phyloP scores from a whole-genome alignment of 2,797 vertebrate genomes.

The Ctenopoma kingsleyae region DNA sequence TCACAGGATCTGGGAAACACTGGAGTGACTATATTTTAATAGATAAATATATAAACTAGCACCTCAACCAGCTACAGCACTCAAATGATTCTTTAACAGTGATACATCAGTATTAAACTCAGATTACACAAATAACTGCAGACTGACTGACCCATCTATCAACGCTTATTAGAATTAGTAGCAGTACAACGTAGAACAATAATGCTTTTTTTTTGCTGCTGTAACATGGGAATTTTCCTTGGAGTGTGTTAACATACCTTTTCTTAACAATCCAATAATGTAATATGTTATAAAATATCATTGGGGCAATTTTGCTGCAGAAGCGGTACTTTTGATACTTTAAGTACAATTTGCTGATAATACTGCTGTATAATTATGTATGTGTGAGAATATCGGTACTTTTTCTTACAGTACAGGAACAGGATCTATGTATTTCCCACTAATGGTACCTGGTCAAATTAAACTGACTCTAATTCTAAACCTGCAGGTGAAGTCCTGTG shows the following conservation, averaged over 20 bases:
- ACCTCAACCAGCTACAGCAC: background rate
- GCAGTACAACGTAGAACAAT: too few species aligned
- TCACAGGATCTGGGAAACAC: background rate
- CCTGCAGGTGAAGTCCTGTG: background rate
- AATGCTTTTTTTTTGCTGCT: too few species aligned
- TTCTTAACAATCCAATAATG: background rate
- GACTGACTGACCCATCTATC: too few species aligned
- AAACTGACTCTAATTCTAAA: constrained; percentile 8
- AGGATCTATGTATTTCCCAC: background rate
- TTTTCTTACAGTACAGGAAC: background rate
- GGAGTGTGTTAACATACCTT: too few species aligned
- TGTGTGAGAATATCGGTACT: background rate
- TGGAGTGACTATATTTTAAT: background rate
- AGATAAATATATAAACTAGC: background rate
- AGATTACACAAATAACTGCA: too few species aligned
- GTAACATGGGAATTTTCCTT: too few species aligned
- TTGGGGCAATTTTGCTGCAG: background rate
- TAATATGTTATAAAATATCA: background rate
- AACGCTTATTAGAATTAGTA: too few species aligned
- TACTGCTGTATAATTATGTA: background rate
- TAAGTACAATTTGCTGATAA: background rate
- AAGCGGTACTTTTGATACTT: background rate
- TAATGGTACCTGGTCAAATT: background rate
- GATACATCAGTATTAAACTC: background rate
- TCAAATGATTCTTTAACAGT: background rate